Evolutionary conservation across 2,888 invertebrate genomes (phyloP).

Genomic region (Leptura quadrifasciata): DNA sequence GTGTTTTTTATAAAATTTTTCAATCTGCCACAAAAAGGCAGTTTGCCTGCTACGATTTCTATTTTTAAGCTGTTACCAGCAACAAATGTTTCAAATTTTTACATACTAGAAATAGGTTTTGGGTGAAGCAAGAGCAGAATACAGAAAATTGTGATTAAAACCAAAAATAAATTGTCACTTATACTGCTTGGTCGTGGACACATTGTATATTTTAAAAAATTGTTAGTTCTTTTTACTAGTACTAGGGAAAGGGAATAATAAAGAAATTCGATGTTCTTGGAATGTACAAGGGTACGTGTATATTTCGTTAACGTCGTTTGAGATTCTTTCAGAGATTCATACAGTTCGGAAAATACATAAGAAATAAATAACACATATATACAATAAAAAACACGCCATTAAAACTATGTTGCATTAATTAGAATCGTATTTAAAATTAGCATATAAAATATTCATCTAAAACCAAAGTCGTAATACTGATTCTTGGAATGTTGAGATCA

Average conservation of each 20-base stretch:
- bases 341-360: conserved; percentile 43
- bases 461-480: conserved; percentile 59
- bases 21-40: too few species aligned
- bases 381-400: conserved; percentile 46
- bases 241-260: neutral
- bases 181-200: too few species aligned
- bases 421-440: conserved; percentile 35
- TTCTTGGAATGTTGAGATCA: conserved; percentile 56
- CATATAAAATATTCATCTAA: conserved; percentile 38
- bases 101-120: too few species aligned
- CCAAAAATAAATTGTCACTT: too few species aligned
- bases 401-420: conserved; percentile 42
- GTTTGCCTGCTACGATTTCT: too few species aligned
- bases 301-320: conserved; percentile 48
- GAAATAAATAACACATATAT: conserved; percentile 49
- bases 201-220: too few species aligned
- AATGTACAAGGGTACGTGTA: conserved; percentile 54
- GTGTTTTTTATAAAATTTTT: too few species aligned
- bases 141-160: too few species aligned
- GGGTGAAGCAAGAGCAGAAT: too few species aligned
- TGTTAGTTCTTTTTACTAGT: too few species aligned
- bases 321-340: conserved; percentile 33
- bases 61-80: too few species aligned
- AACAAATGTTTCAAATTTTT: too few species aligned
- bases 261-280: conserved; percentile 35